These are phyloP conservation scores for Lamprologus ornatipinnis DNA, from an alignment of 2,113 vertebrate species.

Conservation along the genomic window DNA sequence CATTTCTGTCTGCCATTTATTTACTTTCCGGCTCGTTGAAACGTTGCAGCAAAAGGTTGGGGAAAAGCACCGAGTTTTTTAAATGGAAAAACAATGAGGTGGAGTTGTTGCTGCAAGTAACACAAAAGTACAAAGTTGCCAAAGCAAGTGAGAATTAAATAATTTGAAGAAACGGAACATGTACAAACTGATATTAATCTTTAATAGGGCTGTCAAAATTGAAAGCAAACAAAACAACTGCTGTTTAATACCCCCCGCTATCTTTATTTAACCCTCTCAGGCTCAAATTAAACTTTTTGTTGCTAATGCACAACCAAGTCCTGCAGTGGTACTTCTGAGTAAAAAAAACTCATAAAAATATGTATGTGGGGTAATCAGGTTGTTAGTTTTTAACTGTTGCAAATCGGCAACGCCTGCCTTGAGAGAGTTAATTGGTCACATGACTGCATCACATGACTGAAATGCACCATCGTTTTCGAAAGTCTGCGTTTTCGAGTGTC, in stretches of 20 bases:
- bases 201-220: not conserved
- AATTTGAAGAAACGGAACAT: not conserved
- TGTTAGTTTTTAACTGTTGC: too few relatives aligned
- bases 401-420: too few relatives aligned
- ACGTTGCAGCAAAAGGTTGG: not conserved
- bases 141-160: not conserved
- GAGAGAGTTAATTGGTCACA: too few relatives aligned
- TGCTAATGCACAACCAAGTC: not conserved
- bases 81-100: not conserved
- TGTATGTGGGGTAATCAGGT: too few relatives aligned
- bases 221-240: not conserved
- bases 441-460: too few relatives aligned
- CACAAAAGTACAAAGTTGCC: not conserved
- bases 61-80: not conserved
- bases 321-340: too few relatives aligned
- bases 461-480: too few relatives aligned
- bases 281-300: not conserved
- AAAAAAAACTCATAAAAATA: too few relatives aligned
- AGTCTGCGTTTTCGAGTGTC: too few relatives aligned
- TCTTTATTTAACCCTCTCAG: not conserved
- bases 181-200: not conserved
- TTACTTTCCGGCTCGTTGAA: not conserved
- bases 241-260: not conserved
- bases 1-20: not conserved
- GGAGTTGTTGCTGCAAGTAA: not conserved